A percentile compares a stretch with the other conserved stretches of the same genome.
phyloP scores from a whole-genome alignment of 2,797 vertebrate species.

The Lagorchestes hirsutus region DNA sequence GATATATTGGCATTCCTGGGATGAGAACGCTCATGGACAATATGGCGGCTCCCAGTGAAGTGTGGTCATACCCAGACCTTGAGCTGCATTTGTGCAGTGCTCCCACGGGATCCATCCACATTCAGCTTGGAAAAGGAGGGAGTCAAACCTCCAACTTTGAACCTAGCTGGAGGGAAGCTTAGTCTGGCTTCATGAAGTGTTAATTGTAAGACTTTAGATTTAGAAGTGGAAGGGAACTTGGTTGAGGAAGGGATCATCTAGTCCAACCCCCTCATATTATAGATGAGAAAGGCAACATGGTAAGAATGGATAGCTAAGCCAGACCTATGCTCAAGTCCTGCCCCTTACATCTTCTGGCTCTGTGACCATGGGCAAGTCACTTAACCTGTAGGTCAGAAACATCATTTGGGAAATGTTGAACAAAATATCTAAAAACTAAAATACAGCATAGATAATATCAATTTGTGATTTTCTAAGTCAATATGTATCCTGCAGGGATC shows the following conservation, averaged over 20 bases:
- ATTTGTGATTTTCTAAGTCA: background rate
- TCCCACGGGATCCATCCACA: background rate
- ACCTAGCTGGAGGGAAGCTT: background rate
- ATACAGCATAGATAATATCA: background rate
- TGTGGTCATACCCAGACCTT: background rate
- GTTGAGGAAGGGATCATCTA: no score
- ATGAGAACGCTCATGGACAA: background rate
- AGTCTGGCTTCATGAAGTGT: background rate
- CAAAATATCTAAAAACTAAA: background rate
- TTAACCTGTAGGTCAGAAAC: background rate
- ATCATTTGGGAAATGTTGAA: background rate
- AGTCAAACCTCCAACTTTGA: background rate
- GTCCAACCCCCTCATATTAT: background rate
- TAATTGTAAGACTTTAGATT: background rate
- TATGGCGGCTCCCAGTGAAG: background rate
- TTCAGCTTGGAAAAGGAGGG: background rate
- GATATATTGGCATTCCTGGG: background rate
- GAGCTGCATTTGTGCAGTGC: background rate
- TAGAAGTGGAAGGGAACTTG: background rate
- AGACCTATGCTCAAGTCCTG: background rate
- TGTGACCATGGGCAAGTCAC: background rate
- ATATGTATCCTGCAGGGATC: no score
- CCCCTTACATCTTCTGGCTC: background rate
- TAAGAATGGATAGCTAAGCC: background rate
- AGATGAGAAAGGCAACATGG: background rate